Percentiles rank a stretch among this genome's conserved stretches.
Conservation (phyloP, 2,113 vertebrate species). For the Notothenia rossii region DNA sequence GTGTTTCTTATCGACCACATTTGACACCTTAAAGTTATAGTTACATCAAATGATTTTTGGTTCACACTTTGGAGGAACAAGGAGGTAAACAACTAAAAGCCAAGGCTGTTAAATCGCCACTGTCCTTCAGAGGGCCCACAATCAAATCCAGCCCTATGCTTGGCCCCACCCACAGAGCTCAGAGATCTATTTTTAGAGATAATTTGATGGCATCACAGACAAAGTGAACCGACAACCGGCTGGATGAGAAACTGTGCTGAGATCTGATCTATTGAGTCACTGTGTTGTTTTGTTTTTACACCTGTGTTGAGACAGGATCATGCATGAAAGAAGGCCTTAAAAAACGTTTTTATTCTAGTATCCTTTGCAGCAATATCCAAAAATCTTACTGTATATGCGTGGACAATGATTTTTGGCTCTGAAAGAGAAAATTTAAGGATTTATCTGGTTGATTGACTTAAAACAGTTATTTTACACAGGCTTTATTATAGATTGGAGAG, state of each 20-base stretch:
- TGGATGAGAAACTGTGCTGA: conserved; percentile 23
- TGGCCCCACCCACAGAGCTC: not conserved
- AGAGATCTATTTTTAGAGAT: conserved; percentile 48
- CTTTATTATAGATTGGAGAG: not conserved
- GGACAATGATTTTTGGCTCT: not conserved
- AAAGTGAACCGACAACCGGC: conserved; percentile 26
- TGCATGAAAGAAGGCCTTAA: not conserved
- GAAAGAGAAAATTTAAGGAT: not conserved
- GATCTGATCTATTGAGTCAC: not conserved
- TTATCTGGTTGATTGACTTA: not conserved
- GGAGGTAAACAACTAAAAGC: too few relatives aligned
- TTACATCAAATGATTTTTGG: not conserved
- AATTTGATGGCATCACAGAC: conserved; percentile 37
- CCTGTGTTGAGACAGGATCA: not conserved
- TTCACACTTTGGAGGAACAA: not conserved
- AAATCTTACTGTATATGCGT: too few relatives aligned
- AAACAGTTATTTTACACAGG: not conserved
- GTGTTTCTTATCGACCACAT: not conserved
- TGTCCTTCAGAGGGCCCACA: too few relatives aligned
- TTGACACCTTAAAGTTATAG: not conserved
- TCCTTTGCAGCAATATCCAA: not conserved
- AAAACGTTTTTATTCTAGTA: not conserved
- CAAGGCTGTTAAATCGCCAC: too few relatives aligned
- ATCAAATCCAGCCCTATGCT: not conserved
- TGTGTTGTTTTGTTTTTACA: conserved; percentile 17